Conservation (phyloP, 2,888 invertebrate species). For the Suillia variegata region DNA sequence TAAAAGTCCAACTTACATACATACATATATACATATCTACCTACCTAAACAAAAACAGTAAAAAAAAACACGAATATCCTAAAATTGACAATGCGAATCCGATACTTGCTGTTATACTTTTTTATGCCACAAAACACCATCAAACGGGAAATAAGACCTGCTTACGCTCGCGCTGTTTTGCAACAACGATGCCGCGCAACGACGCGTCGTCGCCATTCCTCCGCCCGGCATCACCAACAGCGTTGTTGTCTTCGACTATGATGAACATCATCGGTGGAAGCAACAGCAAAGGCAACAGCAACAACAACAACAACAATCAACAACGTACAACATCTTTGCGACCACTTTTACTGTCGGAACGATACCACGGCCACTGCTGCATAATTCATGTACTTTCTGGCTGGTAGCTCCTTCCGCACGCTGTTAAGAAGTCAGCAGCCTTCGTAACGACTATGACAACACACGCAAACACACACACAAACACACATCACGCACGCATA, state of each 20-base stretch:
- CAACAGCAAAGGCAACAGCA: too few relatives aligned
- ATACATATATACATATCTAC: constrained; percentile 27
- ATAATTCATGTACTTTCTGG: constrained; percentile 43
- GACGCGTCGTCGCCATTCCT: too few relatives aligned
- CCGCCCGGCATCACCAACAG: too few relatives aligned
- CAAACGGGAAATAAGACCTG: neutral
- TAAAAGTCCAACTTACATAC: constrained; percentile 10
- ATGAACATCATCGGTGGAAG: too few relatives aligned
- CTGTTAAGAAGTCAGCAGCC: constrained; percentile 5
- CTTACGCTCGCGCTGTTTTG: too few relatives aligned
- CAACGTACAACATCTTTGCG: too few relatives aligned
- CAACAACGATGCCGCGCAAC: too few relatives aligned
- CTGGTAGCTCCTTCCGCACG: constrained; percentile 36
- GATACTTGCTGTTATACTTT: constrained; percentile 38
- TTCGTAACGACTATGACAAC: neutral
- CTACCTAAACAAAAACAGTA: constrained; percentile 17
- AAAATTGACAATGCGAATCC: constrained; percentile 51
- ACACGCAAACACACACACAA: too few relatives aligned
- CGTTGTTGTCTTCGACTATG: too few relatives aligned
- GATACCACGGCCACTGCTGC: constrained; percentile 37
- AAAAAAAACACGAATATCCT: constrained; percentile 30
- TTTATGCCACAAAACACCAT: constrained; percentile 19
- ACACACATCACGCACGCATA: too few relatives aligned
- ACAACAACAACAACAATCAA: too few relatives aligned
- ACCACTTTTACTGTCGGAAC: constrained; percentile 9